These are phyloP conservation scores for Microdon myrmicae DNA, from an alignment of 2,888 invertebrate species.

Conservation along the genomic window DNA sequence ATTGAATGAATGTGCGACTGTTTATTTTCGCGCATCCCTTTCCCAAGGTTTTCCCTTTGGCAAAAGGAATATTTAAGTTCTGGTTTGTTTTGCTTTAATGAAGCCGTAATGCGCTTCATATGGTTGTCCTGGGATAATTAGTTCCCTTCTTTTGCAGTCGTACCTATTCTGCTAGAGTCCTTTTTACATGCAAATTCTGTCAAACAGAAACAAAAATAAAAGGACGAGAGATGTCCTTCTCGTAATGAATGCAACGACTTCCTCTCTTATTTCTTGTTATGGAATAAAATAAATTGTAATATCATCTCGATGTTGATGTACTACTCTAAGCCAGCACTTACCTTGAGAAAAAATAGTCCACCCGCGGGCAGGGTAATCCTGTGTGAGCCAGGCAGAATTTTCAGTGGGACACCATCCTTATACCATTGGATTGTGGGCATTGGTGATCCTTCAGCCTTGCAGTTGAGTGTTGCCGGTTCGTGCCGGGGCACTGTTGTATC, in stretches of 20 bases:
- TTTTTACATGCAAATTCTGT: conserved; percentile 44
- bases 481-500: conserved; percentile 89
- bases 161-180: conserved; percentile 7
- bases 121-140: conserved; percentile 46
- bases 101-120: conserved; percentile 51
- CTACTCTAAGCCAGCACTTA: conserved; percentile 54
- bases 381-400: conserved; percentile 75
- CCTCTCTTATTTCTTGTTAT: conserved; percentile 22
- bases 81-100: conserved; percentile 52
- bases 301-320: conserved; percentile 24
- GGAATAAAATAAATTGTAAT: conserved; percentile 43
- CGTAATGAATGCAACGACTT: neutral
- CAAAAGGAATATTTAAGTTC: conserved; percentile 46
- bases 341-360: conserved; percentile 82
- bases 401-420: conserved; percentile 72
- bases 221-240: neutral
- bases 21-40: conserved; percentile 24
- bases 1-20: conserved; percentile 23
- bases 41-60: conserved; percentile 3
- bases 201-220: neutral
- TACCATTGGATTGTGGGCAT: conserved; percentile 86
- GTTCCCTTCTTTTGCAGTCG: conserved; percentile 26
- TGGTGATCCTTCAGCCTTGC: conserved; percentile 87
- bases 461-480: conserved; percentile 91
- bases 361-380: conserved; percentile 82